Percentiles rank a stretch among this genome's conserved stretches.
phyloP scores from a whole-genome alignment of 1,140 invertebrate species.

The Drosophila bocqueti region DNA sequence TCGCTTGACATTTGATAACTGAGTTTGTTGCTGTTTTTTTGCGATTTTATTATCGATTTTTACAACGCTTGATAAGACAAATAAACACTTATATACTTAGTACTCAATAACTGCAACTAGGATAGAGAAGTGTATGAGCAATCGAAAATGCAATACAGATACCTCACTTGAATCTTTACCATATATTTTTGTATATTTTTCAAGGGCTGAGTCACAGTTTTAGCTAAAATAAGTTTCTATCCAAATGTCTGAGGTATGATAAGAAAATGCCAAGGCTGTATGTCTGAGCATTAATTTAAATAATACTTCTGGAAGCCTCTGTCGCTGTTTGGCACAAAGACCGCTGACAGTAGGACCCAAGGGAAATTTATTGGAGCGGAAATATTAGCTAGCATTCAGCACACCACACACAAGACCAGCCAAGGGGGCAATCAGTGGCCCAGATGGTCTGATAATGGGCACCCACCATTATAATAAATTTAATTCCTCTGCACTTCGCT shows the following conservation, averaged over 20 bases:
- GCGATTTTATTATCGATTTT: not conserved
- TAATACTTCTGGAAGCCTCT: not conserved
- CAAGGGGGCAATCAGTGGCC: conserved; percentile 2
- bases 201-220: conserved; percentile 6
- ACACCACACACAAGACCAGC: not conserved
- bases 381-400: conserved; percentile 19
- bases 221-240: not conserved
- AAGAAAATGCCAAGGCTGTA: conserved; percentile 7
- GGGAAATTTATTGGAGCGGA: conserved; percentile 54
- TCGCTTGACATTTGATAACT: not conserved
- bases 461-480: conserved; percentile 59
- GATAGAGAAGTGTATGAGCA: not conserved
- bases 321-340: not conserved
- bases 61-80: conserved; percentile 2
- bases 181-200: not conserved
- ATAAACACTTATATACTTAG: not conserved
- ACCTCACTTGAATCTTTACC: not conserved
- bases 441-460: conserved; percentile 35
- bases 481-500: conserved; percentile 33
- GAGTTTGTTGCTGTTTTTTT: not conserved
- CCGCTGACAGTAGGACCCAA: not conserved
- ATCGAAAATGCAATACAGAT: conserved; percentile 11
- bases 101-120: conserved; percentile 3
- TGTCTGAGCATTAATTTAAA: not conserved
- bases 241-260: not conserved